Evolutionary conservation across 2,888 invertebrate species (phyloP), one percentile per base, ranked within the genome.

Genomic region (Lepidocyrtinus sp.): DNA sequence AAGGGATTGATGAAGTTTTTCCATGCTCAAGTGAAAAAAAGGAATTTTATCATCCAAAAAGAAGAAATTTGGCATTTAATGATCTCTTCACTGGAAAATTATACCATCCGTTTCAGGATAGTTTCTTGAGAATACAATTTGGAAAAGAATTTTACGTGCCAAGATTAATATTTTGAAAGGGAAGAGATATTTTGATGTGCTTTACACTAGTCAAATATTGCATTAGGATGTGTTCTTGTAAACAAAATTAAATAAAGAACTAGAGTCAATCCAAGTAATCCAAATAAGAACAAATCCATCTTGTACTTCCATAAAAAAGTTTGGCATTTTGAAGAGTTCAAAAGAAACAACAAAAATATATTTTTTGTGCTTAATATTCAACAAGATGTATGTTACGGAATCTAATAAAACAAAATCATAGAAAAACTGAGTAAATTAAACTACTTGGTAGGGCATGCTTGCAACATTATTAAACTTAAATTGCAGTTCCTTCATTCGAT

Each of bases 1-100:
- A 0, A 64, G 70, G 77, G 71, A 77, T 71, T 77, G 71, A 77
- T 67, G 64, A 77, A 65, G 26, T 75, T 75, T 75, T 55, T 12
- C 5, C 12, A 36, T 36, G 36, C 12, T 36, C 12, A 7, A 5
- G 36, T 12, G 36, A 36, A 36, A 36, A 7, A 12, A 36, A 36
- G 5, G 36, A 12, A 7, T 36, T 36, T 36, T 36, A 7, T 36
- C 36, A 36, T 36, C 12, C 5, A 36, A 12, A 36, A 36, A 7
- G 36, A 36, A 36, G 12, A 36, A n/a, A n/a, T n/a, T n/a, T n/a
- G n/a, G 36, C 12, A 36, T 36, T 36, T 5, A 36, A 36, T 36
- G 12, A 36, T 36, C 12, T 36, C 36, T 12, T n/a, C n/a, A n/a
- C n/a, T n/a, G n/a, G 36, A 36, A 12, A 36, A 36, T 36, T 5